Evolutionary conservation across 2,113 vertebrate species (phyloP).

Genomic region (Pelusios castaneus): DNA sequence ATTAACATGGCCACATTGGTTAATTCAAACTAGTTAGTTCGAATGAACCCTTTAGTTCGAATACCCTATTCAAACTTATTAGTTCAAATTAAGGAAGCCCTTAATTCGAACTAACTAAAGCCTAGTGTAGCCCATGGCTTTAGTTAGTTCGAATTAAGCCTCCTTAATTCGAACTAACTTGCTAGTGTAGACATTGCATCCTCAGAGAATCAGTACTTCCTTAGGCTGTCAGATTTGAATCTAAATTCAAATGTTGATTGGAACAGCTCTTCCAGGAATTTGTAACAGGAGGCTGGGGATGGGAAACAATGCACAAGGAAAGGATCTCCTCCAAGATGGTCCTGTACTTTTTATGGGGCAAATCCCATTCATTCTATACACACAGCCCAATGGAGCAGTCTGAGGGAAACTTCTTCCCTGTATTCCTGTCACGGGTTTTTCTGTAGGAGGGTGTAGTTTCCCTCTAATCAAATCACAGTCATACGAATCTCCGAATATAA

Average conservation of each 20-base stretch:
- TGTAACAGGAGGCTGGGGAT: background rate
- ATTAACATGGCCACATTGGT: no score
- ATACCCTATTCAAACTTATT: no score
- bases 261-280: background rate
- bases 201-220: no score
- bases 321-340: background rate
- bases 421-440: background rate
- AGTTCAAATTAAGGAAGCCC: no score
- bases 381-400: background rate
- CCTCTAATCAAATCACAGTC: background rate
- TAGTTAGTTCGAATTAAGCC: no score
- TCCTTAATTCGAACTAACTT: no score
- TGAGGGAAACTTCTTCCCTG: background rate
- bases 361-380: background rate
- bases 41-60: no score
- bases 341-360: background rate
- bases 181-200: no score
- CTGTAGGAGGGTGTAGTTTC: background rate
- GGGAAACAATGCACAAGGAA: background rate
- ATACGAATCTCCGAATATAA: background rate
- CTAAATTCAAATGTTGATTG: conserved; percentile 11
- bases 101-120: no score
- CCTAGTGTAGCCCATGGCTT: no score
- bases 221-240: conserved; percentile 8
- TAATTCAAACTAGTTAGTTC: no score